Percentiles rank a stretch among this genome's conserved stretches.
phyloP scores from a whole-genome alignment of 2,888 invertebrate species.

The Myathropa florea region DNA sequence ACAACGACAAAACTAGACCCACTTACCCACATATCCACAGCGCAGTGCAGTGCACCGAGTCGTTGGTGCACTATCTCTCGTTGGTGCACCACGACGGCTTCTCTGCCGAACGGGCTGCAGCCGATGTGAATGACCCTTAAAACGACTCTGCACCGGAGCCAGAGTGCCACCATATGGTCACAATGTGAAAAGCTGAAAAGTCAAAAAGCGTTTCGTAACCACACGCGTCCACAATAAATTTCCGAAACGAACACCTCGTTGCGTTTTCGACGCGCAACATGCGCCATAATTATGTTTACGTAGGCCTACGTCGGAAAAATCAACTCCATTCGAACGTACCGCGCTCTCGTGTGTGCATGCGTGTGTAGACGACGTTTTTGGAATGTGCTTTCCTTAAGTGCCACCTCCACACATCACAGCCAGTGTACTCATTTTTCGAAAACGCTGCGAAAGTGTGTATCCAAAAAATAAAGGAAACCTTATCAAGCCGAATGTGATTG shows the following conservation, averaged over 20 bases:
- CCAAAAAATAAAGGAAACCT: slow-evolving; percentile 19
- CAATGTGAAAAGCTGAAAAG: slow-evolving; percentile 15
- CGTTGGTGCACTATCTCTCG: slow-evolving; percentile 10
- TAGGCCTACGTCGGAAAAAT: slow-evolving; percentile 41
- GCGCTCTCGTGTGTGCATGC: neutral
- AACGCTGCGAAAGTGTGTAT: neutral
- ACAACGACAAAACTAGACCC: slow-evolving; percentile 17
- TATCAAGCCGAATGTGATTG: slow-evolving; percentile 22
- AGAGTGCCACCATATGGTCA: slow-evolving; percentile 33
- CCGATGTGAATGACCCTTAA: slow-evolving; percentile 48
- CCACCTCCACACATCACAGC: slow-evolving; percentile 6
- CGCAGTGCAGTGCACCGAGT: neutral
- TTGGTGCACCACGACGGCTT: neutral
- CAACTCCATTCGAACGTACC: neutral
- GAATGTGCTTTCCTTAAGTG: neutral
- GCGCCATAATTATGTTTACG: slow-evolving; percentile 46
- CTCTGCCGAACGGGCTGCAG: neutral
- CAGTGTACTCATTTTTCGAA: neutral
- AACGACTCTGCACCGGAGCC: slow-evolving; percentile 18
- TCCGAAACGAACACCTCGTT: slow-evolving; percentile 36
- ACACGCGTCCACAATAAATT: slow-evolving; percentile 27
- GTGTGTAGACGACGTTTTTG: neutral
- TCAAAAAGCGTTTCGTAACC: slow-evolving; percentile 31
- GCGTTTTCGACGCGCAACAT: slow-evolving; percentile 11
- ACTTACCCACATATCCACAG: slow-evolving; percentile 38